Evolutionary conservation across 1,140 invertebrate genomes (phyloP), one percentile per base, ranked within the genome.

Genomic region (Anadara kagoshimensis): DNA sequence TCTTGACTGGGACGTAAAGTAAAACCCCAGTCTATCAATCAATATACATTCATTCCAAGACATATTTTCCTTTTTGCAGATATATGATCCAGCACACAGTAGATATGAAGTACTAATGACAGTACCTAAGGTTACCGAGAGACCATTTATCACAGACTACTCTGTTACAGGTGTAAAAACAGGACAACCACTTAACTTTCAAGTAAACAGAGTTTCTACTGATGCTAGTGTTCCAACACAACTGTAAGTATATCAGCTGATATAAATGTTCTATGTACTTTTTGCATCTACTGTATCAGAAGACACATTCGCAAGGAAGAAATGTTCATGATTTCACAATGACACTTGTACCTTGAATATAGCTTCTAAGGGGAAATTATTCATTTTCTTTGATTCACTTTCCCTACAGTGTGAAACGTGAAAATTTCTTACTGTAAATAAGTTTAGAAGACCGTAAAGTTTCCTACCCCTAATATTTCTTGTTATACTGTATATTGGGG

Each of bases 81-180:
- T 82, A 62, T 78, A 65, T 77, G 75, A 82, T 69, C 68, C 74
- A 5, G 44, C 59, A 2, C 47, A 57, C 1, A 44, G 36, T 3
- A 72, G 81, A 58, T 83, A 73, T 73, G 79, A 83, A 63, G 76
- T 83, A 41, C 81, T 78, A 0, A n/a, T 80, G 0, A 14, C 44
- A 10, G 71, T 71, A 43, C 76, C 81, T 16, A 47, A n/a, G 26
- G 53, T 65, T 16, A 43, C 57, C 2, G 69, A 73, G 14, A 61
- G 51, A 53, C 67, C 70, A 12, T 26, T 26, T 14, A 29, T 59
- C 43, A 45, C 68, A 22, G 26, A 22, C 16, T 83, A 81, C 67
- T n/a, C 10, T 51, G 73, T 83, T 5, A 41, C 24, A 24, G 41
- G 73, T n/a, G 66, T 74, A 62, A 71, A 65, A 24, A 14, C 59